Evolutionary conservation across 2,113 vertebrate genomes (phyloP).

Genomic region (Petrocephalus zakoni): DNA sequence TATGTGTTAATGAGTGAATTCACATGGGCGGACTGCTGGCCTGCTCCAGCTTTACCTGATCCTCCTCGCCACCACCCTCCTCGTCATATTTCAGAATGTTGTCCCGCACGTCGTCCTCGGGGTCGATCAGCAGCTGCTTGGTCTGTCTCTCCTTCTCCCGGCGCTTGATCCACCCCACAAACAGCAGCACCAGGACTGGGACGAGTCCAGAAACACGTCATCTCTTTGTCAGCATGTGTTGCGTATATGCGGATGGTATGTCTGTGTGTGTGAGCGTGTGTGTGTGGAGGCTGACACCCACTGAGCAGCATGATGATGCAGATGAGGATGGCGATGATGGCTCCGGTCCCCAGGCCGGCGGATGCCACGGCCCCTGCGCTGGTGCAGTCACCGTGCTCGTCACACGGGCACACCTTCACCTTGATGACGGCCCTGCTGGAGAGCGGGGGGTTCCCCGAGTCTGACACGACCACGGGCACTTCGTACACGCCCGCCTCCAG

Average conservation of each 20-base stretch:
- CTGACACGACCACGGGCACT: slow-evolving; percentile 82
- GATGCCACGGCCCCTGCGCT: slow-evolving; percentile 81
- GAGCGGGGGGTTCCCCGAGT: slow-evolving; percentile 91
- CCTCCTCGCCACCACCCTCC: slow-evolving; percentile 91
- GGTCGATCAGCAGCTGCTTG: slow-evolving; percentile 93
- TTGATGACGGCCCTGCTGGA: slow-evolving; percentile 86
- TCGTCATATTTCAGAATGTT: slow-evolving; percentile 96
- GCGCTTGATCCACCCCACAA: slow-evolving; percentile 87
- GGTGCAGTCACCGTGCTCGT: slow-evolving; percentile 90
- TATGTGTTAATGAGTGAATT: background rate
- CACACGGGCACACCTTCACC: slow-evolving; percentile 93
- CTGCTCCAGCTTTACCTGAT: slow-evolving; percentile 71
- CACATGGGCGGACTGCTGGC: background rate
- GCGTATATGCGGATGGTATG: background rate
- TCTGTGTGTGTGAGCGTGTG: background rate
- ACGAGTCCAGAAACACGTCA: slow-evolving; percentile 27
- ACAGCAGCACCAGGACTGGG: slow-evolving; percentile 86
- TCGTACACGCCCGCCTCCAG: slow-evolving; percentile 83
- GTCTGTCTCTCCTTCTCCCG: slow-evolving; percentile 86
- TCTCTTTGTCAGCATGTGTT: background rate
- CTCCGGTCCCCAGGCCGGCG: slow-evolving; percentile 85
- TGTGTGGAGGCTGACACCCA: slow-evolving; percentile 56
- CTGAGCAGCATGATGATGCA: slow-evolving; percentile 89
- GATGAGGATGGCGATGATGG: slow-evolving; percentile 89
- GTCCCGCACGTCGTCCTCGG: slow-evolving; percentile 89